A percentile compares a stretch with the other conserved stretches of the same genome.
These are phyloP conservation scores for Pemphigus obesinymphae DNA, from an alignment of 1,140 invertebrate genomes.

Conservation along the genomic window DNA sequence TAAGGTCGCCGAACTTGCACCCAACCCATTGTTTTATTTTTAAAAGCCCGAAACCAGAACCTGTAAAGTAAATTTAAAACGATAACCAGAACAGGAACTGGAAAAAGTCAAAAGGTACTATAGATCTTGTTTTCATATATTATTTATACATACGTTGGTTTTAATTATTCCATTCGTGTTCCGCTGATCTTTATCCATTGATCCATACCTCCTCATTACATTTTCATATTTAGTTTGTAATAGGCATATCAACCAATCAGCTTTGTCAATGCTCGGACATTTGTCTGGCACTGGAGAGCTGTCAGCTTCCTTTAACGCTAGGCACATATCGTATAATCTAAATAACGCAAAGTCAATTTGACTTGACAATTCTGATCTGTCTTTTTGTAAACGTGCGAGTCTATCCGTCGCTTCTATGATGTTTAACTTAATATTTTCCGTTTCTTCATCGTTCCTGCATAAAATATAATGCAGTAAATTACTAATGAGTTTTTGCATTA, in stretches of 20 bases:
- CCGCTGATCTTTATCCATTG: neutral
- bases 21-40: neutral
- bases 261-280: constrained; percentile 43
- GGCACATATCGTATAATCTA: constrained; percentile 24
- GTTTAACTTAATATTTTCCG: neutral
- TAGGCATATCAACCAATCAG: constrained; percentile 43
- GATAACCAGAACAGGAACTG: too few relatives aligned
- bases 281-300: constrained; percentile 44
- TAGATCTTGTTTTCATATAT: too few relatives aligned
- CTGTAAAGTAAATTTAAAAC: too few relatives aligned
- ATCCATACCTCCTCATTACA: neutral
- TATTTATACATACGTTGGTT: neutral
- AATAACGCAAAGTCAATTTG: neutral
- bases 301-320: constrained; percentile 49
- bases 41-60: too few relatives aligned
- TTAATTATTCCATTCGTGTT: neutral
- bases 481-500: too few relatives aligned
- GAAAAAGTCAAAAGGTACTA: too few relatives aligned
- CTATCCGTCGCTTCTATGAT: neutral
- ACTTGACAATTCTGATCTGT: neutral
- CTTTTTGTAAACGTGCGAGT: constrained; percentile 1
- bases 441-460: constrained; percentile 14
- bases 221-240: constrained; percentile 42
- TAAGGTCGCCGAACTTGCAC: neutral
- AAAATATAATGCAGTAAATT: too few relatives aligned